Percentiles rank a stretch among this genome's conserved stretches.
Conservation (phyloP, 2,888 invertebrate genomes). For the Ctenicera cuprea region DNA sequence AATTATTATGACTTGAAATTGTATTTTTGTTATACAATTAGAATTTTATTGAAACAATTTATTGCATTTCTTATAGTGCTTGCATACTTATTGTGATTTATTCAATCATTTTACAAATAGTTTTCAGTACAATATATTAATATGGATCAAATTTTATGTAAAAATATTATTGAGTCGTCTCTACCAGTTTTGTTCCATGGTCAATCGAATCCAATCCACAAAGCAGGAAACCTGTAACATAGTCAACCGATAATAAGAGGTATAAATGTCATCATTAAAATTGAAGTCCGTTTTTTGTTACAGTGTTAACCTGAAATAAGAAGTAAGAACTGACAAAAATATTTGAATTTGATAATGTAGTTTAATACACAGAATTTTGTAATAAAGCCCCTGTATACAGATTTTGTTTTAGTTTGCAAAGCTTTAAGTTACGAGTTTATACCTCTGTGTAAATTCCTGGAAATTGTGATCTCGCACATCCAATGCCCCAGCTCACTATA, state of each 20-base stretch:
- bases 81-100: too few species aligned
- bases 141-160: neutral
- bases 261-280: neutral
- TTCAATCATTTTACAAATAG: conserved; percentile 4
- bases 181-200: conserved; percentile 36
- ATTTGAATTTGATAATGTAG: too few species aligned
- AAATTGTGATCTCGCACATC: conserved; percentile 65
- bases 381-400: too few species aligned
- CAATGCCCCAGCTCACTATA: conserved; percentile 71
- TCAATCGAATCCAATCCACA: conserved; percentile 62
- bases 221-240: conserved; percentile 62
- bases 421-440: neutral
- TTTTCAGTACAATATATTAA: neutral
- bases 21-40: neutral
- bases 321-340: too few species aligned
- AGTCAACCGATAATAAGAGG: conserved; percentile 7
- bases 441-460: conserved; percentile 69
- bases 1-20: neutral
- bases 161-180: neutral
- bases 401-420: too few species aligned
- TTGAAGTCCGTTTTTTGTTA: neutral
- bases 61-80: neutral
- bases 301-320: neutral
- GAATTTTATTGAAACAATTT: too few species aligned
- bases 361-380: neutral